Base-by-base conservation (phyloP, 2,113 vertebrate genomes). In the Amphiprion percula region DNA sequence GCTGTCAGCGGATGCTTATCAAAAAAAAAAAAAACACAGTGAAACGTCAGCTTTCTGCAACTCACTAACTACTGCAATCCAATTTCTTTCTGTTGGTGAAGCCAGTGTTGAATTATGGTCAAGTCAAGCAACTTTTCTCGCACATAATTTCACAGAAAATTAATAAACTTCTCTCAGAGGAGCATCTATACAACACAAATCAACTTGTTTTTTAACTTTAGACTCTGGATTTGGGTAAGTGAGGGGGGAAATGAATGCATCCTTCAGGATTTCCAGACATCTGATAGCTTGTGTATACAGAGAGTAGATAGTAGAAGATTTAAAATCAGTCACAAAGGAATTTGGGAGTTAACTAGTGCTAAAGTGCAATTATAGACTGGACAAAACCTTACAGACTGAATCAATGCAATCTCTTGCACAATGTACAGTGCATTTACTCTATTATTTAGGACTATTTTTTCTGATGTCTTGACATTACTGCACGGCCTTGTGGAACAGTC, bases 1-100 rank as follows among this genome's bases (percentile, higher is more conserved):
- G 82, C 87, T 86, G 86, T 90, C 85, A 88, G 84, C 70, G 44
- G 74, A 90, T 85, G 86, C 86, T 91, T 87, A 90, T 90, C 84
- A 88, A 90, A 81, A 37, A 37, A 37, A 33, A 8, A 33, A 33
- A 30, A 30, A 87, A 21, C 21, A 79, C 79, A 58, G 73, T 47
- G 60, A 84, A 69, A 68, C 53, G 50, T 86, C 76, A 85, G 71
- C 74, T 66, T 76, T 84, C 73, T 85, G 80, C 70, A 63, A 46
- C 68, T 71, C 82, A 21, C 1, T 21, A 19, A 17, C 21, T 24
- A 47, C 39, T 59, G 66, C 49, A 70, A 59, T 30, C 76, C 69
- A 71, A 55, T 81, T 74, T 80, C 61, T 77, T 66, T 74, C 72
- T 66, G n/a, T 54, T 1, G 23, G 70, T 63, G 37, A 76, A 64